These are phyloP conservation scores for Origma solitaria DNA, from an alignment of 2,113 vertebrate species.

Conservation along the genomic window DNA sequence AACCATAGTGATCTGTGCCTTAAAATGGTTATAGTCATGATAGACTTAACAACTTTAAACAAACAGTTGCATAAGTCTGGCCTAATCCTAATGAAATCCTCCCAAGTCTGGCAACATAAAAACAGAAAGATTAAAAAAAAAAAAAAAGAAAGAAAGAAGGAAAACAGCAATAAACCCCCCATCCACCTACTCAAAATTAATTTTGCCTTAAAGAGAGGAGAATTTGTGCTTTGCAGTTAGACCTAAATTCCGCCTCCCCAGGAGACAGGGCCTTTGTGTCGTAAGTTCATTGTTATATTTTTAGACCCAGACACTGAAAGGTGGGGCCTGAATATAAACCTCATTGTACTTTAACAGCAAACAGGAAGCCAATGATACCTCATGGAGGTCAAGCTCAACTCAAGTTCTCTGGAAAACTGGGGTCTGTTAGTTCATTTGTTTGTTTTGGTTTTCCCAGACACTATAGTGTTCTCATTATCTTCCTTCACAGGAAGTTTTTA, in stretches of 20 bases:
- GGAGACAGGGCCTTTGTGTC: background rate
- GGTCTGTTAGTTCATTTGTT: background rate
- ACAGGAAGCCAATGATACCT: constrained; percentile 47
- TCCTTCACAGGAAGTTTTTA: constrained; percentile 36
- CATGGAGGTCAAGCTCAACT: background rate
- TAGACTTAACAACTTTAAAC: background rate
- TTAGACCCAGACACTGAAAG: constrained; percentile 27
- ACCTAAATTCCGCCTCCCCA: background rate
- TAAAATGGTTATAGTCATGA: background rate
- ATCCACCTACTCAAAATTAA: background rate
- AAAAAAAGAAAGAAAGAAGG: background rate
- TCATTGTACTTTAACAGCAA: constrained; percentile 46
- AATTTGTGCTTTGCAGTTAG: background rate
- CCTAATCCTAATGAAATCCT: background rate
- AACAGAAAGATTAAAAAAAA: background rate
- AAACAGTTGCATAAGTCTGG: background rate
- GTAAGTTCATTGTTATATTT: constrained; percentile 48
- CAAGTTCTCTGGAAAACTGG: background rate
- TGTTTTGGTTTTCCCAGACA: constrained; percentile 1
- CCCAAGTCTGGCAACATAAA: background rate
- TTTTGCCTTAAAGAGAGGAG: background rate
- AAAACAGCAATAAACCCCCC: background rate
- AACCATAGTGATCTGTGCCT: constrained; percentile 14
- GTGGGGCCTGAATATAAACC: background rate
- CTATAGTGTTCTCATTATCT: constrained; percentile 33